Evolutionary conservation across 2,888 invertebrate genomes (phyloP).

Genomic region (Drosophila yooni): DNA sequence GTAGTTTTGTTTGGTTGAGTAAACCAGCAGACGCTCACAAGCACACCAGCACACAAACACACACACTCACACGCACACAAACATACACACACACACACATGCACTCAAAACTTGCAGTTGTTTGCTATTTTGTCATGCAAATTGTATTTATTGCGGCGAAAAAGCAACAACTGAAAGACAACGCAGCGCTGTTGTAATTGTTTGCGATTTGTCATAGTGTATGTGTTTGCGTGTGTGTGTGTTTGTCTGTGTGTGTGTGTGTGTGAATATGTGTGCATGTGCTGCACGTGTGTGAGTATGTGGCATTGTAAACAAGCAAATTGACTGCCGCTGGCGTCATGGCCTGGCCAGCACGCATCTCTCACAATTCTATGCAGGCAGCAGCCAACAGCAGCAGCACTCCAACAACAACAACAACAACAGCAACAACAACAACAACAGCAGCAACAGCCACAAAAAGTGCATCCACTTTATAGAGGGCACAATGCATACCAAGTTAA

Average conservation of each 20-base stretch:
- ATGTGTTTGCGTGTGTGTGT: slow-evolving; percentile 15
- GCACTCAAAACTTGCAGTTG: slow-evolving; percentile 65
- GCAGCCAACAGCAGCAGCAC: slow-evolving; percentile 13
- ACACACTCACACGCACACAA: slow-evolving; percentile 18
- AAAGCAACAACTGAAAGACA: slow-evolving; percentile 61
- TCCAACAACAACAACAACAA: slow-evolving; percentile 7
- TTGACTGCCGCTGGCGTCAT: slow-evolving; percentile 68
- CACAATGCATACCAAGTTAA: slow-evolving; percentile 37
- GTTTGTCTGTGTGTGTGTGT: slow-evolving; percentile 10
- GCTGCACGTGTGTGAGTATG: slow-evolving; percentile 22
- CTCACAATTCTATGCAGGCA: slow-evolving; percentile 40
- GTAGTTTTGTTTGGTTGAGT: slow-evolving; percentile 78
- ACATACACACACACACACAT: slow-evolving; percentile 10
- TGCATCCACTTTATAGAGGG: slow-evolving; percentile 7
- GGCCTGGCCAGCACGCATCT: slow-evolving; percentile 44
- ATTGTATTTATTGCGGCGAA: slow-evolving; percentile 79
- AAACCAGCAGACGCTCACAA: slow-evolving; percentile 66
- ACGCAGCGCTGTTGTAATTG: slow-evolving; percentile 68
- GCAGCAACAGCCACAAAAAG: slow-evolving; percentile 7
- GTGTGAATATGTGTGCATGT: slow-evolving; percentile 9
- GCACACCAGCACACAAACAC: slow-evolving; percentile 12
- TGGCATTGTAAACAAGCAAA: slow-evolving; percentile 71
- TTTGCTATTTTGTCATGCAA: slow-evolving; percentile 81
- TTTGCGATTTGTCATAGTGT: slow-evolving; percentile 72
- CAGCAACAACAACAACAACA: slow-evolving; percentile 20